Conservation (phyloP, 2,888 invertebrate genomes). For the Standfussiana lucernea region DNA sequence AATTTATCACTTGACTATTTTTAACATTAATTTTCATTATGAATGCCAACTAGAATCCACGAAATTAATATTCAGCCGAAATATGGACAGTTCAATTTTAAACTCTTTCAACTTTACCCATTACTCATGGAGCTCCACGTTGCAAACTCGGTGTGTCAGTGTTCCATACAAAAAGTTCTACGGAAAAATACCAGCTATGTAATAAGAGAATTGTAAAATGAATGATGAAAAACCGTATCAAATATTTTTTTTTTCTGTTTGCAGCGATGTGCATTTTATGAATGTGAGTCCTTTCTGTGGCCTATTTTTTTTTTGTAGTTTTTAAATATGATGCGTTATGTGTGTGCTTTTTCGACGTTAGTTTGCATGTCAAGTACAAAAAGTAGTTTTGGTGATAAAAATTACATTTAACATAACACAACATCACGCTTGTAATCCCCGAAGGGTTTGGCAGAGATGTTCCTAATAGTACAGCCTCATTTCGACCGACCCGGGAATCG, state of each 20-base stretch:
- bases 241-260: constrained; percentile 35
- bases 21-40: constrained; percentile 72
- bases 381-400: too few relatives aligned
- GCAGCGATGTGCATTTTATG: constrained; percentile 18
- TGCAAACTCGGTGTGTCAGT: constrained; percentile 78
- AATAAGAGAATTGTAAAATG: constrained; percentile 63
- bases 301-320: neutral
- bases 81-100: constrained; percentile 84
- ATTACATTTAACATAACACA: neutral
- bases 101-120: constrained; percentile 85
- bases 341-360: neutral
- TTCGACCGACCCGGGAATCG: too few relatives aligned
- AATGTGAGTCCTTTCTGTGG: constrained; percentile 11
- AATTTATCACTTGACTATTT: constrained; percentile 59
- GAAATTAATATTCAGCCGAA: constrained; percentile 83
- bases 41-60: constrained; percentile 75
- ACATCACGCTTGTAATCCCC: neutral
- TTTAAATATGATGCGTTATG: neutral
- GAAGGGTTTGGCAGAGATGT: neutral
- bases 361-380: neutral
- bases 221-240: constrained; percentile 50
- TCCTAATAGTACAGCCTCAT: neutral
- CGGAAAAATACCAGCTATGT: constrained; percentile 61
- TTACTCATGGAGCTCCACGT: constrained; percentile 82
- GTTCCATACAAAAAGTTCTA: constrained; percentile 77